Evolutionary conservation across 2,113 vertebrate genomes (phyloP), one percentile per base, ranked within the genome.

Genomic region (Mus spicilegus): DNA sequence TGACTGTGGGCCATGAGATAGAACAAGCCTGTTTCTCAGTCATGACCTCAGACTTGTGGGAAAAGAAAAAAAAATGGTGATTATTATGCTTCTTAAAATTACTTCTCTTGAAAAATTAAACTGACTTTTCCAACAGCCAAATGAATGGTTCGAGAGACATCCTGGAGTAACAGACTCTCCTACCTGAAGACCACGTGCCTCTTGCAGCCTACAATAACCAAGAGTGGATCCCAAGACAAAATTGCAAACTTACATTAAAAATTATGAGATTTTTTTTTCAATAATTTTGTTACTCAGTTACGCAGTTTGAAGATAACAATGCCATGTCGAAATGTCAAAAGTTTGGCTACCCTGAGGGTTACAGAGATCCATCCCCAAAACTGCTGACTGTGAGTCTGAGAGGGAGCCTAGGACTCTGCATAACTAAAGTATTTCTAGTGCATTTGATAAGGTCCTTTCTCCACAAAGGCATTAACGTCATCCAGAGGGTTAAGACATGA

Each of bases 91-190:
- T n/a, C 85, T 85, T 80, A 89, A 54, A 93, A 91, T 92, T 94
- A 85, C 56, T 96, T 92, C 84, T 33, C 42, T 96, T 95, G 17
- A 78, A 96, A 94, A 87, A 87, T 75, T 69, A 90, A 95, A 91
- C 75, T 65, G 56, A 75, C 91, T 95, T 94, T 93, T 77, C 56
- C 54, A 86, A 91, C 22, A 93, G 49, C 6, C 61, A 95, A 93
- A 58, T 70, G 51, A 96, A 82, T 61, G 81, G 19, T 58, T 28
- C 92, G 58, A 91, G 88, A 61, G 56, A 12, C 73, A 75, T 14
- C 86, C n/a, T 46, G 65, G 24, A 42, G 13, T 42, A 1, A 1
- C 58, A 63, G 58, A 22, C n/a, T 30, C 6, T 77, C 46, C 26
- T 7, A 16, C 5, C 26, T 46, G 39, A 63, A 85, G 81, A 28